A percentile compares a stretch with the other conserved stretches of the same genome.
phyloP scores from a whole-genome alignment of 2,797 vertebrate genomes.

The Micropoecilia bifurca region DNA sequence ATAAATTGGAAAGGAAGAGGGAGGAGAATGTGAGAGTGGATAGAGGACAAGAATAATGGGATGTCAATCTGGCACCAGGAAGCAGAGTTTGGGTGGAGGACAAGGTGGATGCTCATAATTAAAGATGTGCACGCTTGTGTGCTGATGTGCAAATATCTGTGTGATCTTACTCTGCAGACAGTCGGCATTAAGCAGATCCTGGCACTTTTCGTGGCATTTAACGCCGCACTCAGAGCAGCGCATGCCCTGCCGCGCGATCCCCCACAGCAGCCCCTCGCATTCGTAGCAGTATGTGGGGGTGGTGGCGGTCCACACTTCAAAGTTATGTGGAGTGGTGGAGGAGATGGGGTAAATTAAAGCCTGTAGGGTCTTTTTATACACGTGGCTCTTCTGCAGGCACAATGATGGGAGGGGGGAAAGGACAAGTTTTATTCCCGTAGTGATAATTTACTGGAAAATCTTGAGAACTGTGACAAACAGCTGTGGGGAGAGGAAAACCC shows the following conservation, averaged over 20 bases:
- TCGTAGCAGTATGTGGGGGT: conserved; percentile 99
- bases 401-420: not conserved
- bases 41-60: conserved; percentile 73
- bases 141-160: not conserved
- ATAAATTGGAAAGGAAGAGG: conserved; percentile 70
- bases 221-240: conserved; percentile 97
- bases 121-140: conserved; percentile 14
- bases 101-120: conserved; percentile 7
- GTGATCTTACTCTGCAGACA: conserved; percentile 93
- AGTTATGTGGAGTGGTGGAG: conserved; percentile 98
- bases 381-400: conserved; percentile 92
- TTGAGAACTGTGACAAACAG: conserved; percentile 9
- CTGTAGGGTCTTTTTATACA: conserved; percentile 99
- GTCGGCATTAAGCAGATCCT: conserved; percentile 97
- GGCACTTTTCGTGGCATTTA: conserved; percentile 99
- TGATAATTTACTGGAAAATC: conserved; percentile 1
- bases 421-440: conserved; percentile 1
- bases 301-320: conserved; percentile 99
- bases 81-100: conserved; percentile 44
- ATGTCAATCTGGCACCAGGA: conserved; percentile 62
- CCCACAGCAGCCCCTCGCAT: conserved; percentile 98
- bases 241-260: conserved; percentile 98
- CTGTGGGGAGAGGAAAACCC: conserved; percentile 55
- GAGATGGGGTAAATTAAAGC: conserved; percentile 99
- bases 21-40: conserved; percentile 63